phyloP scores from a whole-genome alignment of 2,797 vertebrate genomes.

The Pseudochaenichthys georgianus region DNA sequence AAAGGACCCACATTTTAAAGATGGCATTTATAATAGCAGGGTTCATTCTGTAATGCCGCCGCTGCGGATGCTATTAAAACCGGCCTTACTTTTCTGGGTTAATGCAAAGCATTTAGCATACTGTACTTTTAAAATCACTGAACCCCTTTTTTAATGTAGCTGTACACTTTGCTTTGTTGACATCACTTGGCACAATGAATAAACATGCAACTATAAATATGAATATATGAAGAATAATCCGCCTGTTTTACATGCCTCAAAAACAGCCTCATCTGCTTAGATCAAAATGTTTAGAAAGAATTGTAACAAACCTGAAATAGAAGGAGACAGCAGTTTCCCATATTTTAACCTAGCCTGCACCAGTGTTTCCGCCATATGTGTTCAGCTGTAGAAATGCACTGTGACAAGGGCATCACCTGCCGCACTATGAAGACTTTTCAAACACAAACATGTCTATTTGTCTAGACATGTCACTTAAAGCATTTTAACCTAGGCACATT shows the following conservation, averaged over 20 bases:
- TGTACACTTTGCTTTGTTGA: conserved; percentile 16
- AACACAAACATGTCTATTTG: conserved; percentile 48
- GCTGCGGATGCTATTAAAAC: conserved; percentile 4
- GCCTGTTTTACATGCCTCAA: conserved; percentile 22
- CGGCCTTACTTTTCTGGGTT: conserved; percentile 7
- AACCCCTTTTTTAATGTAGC: conserved; percentile 23
- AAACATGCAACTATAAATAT: conserved; percentile 28
- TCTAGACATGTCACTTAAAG: conserved; percentile 36
- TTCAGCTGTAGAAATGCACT: conserved; percentile 61
- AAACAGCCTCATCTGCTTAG: conserved; percentile 32
- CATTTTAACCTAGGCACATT: conserved; percentile 10
- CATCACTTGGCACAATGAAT: conserved; percentile 15
- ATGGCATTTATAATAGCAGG: conserved; percentile 20
- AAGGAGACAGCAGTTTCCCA: conserved; percentile 69
- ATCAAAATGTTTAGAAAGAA: conserved; percentile 52
- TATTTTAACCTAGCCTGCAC: conserved; percentile 55
- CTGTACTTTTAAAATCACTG: conserved; percentile 15
- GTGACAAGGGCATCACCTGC: conserved; percentile 77
- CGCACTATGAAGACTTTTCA: conserved; percentile 48
- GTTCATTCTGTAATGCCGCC: neutral
- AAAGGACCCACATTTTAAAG: conserved; percentile 23
- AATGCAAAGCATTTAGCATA: conserved; percentile 3
- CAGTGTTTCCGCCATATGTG: conserved; percentile 59
- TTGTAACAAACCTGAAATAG: conserved; percentile 55
- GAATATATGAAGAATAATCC: conserved; percentile 22